Base-by-base conservation (phyloP, 2,888 invertebrate genomes). In the Antheraea assamensis region DNA sequence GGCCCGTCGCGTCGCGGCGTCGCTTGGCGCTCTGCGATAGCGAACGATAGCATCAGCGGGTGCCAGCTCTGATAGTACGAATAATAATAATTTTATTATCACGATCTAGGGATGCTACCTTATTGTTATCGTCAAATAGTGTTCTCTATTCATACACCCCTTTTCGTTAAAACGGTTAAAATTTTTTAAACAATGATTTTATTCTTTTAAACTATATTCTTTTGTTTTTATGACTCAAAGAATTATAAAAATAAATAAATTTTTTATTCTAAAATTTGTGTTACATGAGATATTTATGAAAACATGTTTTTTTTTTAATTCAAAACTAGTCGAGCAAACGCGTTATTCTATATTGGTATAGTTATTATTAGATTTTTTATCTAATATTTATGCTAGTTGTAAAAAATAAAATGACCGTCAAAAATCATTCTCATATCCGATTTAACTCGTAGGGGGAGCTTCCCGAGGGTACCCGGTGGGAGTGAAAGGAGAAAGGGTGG, bases 41-140 rank as follows among this genome's bases (percentile, higher is more conserved):
- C 89, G 85, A 68, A 58, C 87, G 92, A 93, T 93, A 93, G 75
- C 88, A 93, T 93, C 93, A 84, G 86, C 87, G 92, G 92, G 92
- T 92, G 93, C 91, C 90, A 88, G 88, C 88, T 87, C 92, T 91
- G 93, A 94, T 93, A 93, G 88, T 87, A 87, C 86, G 92, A 92
- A 91, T 93, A 93, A 94, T 93, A 94, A 94, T 93, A 92, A 94
- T 93, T 94, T 91, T 92, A 92, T 89, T 92, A 94, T 93, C 92
- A 84, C 88, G 88, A 91, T 91, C 87, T 87, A 91, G 91, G 90
- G 92, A 78, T 89, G 86, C 83, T 88, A 85, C 81, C 83, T 83
- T 52, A 55, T 70, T 73, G 70, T 73, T 68, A 68, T 35, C 68
- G 74, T 71, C 49, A 49, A 72, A 72, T 66, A 72, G 35, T 35